Evolutionary conservation across 2,797 vertebrate genomes (phyloP).

Genomic region (Ctenopoma kingsleyae): DNA sequence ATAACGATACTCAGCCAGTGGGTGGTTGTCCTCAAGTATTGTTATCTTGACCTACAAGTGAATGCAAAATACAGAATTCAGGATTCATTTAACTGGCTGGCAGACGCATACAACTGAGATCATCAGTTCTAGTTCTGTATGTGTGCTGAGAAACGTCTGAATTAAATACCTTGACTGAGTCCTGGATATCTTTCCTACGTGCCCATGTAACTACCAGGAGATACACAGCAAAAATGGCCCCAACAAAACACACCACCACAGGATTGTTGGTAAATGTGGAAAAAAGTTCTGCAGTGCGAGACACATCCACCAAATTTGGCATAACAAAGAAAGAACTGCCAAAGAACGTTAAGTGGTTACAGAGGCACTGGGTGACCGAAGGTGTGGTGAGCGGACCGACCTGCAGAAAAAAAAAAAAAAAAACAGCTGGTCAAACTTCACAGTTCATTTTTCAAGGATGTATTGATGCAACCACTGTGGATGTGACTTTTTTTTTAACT

Average conservation of each 20-base stretch:
- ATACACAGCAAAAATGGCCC: constrained; percentile 88
- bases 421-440: neutral
- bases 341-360: constrained; percentile 95
- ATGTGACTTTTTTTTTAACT: constrained; percentile 51
- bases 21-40: constrained; percentile 93
- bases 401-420: constrained; percentile 71
- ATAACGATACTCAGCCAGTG: constrained; percentile 93
- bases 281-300: constrained; percentile 90
- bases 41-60: constrained; percentile 90
- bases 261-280: constrained; percentile 93
- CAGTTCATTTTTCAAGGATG: neutral
- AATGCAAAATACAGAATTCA: neutral
- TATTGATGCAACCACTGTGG: neutral
- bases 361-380: constrained; percentile 90
- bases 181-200: constrained; percentile 91
- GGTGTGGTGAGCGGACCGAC: constrained; percentile 90
- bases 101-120: too few relatives aligned
- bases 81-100: neutral
- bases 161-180: constrained; percentile 89
- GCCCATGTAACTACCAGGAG: constrained; percentile 91
- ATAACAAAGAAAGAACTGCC: constrained; percentile 94
- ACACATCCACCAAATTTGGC: constrained; percentile 90
- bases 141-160: neutral
- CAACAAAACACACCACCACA: constrained; percentile 92
- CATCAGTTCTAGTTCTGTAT: neutral